These are phyloP conservation scores for Hybos culiciformis DNA, from an alignment of 2,888 invertebrate species.

Conservation along the genomic window DNA sequence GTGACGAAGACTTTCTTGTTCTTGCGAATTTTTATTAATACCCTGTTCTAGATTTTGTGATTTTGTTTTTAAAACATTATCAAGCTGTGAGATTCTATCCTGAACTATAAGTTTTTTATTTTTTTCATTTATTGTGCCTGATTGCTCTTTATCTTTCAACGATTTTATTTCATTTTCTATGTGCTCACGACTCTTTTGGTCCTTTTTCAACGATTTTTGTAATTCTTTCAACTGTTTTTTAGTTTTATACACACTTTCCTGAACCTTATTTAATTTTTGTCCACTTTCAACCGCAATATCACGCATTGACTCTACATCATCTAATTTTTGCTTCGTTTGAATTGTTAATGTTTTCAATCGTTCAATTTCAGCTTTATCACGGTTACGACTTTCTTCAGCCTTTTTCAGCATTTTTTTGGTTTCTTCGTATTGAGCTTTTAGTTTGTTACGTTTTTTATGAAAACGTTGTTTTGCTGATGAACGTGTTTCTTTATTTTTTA, in stretches of 20 bases:
- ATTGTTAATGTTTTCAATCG: constrained; percentile 35
- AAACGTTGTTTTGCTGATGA: constrained; percentile 44
- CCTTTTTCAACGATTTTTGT: constrained; percentile 56
- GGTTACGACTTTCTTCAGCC: constrained; percentile 37
- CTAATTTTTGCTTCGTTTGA: constrained; percentile 39
- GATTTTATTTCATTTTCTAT: constrained; percentile 50
- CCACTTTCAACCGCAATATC: constrained; percentile 44
- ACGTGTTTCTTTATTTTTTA: constrained; percentile 43
- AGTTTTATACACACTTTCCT: constrained; percentile 57
- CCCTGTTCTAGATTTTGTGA: constrained; percentile 50
- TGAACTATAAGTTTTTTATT: constrained; percentile 49
- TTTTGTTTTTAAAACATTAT: constrained; percentile 56
- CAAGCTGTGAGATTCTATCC: constrained; percentile 51
- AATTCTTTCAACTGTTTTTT: constrained; percentile 63
- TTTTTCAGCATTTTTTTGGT: constrained; percentile 42
- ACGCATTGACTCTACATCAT: constrained; percentile 40
- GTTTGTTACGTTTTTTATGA: constrained; percentile 47
- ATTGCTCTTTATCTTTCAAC: constrained; percentile 37
- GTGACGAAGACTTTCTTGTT: constrained; percentile 52
- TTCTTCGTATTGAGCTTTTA: constrained; percentile 46
- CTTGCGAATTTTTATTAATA: constrained; percentile 42
- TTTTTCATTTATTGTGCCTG: constrained; percentile 31
- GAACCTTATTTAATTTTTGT: constrained; percentile 55
- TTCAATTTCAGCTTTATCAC: constrained; percentile 34
- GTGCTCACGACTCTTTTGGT: constrained; percentile 55